phyloP scores from a whole-genome alignment of 2,113 vertebrate species.

The Poecilia latipinna region DNA sequence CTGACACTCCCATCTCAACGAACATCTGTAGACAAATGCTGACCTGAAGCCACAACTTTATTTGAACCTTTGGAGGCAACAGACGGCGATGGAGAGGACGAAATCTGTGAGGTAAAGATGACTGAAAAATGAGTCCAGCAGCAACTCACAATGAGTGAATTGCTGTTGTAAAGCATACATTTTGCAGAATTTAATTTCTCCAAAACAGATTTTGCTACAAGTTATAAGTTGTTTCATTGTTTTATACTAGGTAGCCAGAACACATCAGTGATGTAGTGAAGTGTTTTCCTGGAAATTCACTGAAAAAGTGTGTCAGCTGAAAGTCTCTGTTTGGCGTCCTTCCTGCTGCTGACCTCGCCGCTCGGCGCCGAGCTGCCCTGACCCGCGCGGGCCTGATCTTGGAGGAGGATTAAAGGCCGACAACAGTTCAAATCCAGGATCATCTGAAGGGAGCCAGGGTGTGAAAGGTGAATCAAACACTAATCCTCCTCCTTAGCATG shows the following conservation, averaged over 20 bases:
- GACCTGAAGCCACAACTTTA: constrained; percentile 39
- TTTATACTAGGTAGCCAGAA: not conserved
- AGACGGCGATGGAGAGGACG: not conserved
- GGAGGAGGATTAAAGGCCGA: constrained; percentile 22
- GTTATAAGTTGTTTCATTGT: not conserved
- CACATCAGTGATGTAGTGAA: not conserved
- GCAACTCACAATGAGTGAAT: not conserved
- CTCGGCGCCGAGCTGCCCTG: constrained; percentile 1
- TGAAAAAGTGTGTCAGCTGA: constrained; percentile 35
- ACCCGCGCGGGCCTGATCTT: constrained; percentile 8
- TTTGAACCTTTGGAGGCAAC: constrained; percentile 16
- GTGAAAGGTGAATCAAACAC: not conserved
- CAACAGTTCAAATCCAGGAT: constrained; percentile 24
- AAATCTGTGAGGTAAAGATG: not conserved
- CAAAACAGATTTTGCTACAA: no score
- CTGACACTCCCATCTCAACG: not conserved
- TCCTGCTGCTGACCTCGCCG: constrained; percentile 27
- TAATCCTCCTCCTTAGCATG: constrained; percentile 7
- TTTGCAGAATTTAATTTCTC: not conserved
- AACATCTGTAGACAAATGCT: constrained; percentile 43
- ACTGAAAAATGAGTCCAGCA: not conserved
- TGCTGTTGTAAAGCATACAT: not conserved
- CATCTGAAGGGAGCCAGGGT: not conserved
- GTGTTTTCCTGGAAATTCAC: not conserved
- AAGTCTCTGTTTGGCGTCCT: constrained; percentile 24